A percentile compares a stretch with the other conserved stretches of the same genome.
Evolutionary conservation across 2,113 vertebrate genomes (phyloP).

Genomic region (Lynx canadensis): DNA sequence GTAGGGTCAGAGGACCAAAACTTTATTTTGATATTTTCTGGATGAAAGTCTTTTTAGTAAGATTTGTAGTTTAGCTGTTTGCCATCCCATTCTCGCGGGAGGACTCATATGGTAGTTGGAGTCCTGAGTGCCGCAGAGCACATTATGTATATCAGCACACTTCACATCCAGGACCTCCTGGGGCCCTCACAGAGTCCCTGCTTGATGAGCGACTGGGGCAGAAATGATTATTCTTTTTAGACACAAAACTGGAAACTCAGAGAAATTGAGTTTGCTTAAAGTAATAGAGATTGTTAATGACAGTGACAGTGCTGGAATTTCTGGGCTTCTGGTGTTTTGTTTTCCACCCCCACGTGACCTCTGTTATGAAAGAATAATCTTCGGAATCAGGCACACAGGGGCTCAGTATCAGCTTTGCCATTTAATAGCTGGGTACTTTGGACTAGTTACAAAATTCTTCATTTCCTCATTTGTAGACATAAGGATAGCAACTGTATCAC

Average conservation of each 20-base stretch:
- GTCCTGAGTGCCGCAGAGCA: neutral
- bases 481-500: neutral
- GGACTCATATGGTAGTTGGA: neutral
- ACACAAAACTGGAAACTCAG: neutral
- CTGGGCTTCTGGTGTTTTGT: neutral
- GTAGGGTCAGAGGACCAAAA: neutral
- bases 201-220: neutral
- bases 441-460: neutral
- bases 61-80: neutral
- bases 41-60: neutral
- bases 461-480: neutral
- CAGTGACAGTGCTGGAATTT: neutral
- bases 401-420: neutral
- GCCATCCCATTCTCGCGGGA: neutral
- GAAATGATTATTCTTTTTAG: neutral
- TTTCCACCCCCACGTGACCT: neutral
- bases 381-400: neutral
- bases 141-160: rapidly evolving
- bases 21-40: neutral
- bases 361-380: neutral
- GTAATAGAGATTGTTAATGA: neutral
- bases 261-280: neutral
- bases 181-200: neutral
- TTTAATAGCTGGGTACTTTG: neutral
- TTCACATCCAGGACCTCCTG: neutral